Evolutionary conservation across 1,140 invertebrate species (phyloP).

Genomic region (Meteorus sp.): DNA sequence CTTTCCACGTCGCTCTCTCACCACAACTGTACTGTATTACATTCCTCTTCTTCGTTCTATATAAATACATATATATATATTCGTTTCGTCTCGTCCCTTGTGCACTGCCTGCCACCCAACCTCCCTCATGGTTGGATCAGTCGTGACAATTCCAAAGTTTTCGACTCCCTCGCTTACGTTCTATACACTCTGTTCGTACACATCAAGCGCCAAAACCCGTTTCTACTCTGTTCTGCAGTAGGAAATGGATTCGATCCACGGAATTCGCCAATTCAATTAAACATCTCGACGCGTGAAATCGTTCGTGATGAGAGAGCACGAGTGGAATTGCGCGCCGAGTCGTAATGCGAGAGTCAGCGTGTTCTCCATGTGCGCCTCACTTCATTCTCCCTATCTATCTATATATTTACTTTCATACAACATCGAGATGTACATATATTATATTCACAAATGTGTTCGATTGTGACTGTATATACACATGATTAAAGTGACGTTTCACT

Average conservation of each 20-base stretch:
- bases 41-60: background rate
- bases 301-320: conserved; percentile 13
- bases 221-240: background rate
- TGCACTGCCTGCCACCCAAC: background rate
- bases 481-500: too few relatives aligned
- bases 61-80: background rate
- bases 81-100: background rate
- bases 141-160: conserved; percentile 11
- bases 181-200: too few relatives aligned
- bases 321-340: conserved; percentile 1
- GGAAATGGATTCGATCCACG: conserved; percentile 18
- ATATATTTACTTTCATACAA: too few relatives aligned
- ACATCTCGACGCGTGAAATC: conserved; percentile 20
- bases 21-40: too few relatives aligned
- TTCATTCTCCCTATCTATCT: too few relatives aligned
- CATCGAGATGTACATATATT: too few relatives aligned
- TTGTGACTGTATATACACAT: too few relatives aligned
- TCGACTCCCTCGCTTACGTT: background rate
- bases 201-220: background rate
- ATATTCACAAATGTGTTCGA: too few relatives aligned
- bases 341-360: too few relatives aligned
- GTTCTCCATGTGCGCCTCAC: too few relatives aligned
- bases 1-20: background rate
- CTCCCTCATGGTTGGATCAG: background rate
- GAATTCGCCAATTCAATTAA: conserved; percentile 22